Evolutionary conservation across 2,888 invertebrate genomes (phyloP).

Genomic region (Dolichopus griseipennis): DNA sequence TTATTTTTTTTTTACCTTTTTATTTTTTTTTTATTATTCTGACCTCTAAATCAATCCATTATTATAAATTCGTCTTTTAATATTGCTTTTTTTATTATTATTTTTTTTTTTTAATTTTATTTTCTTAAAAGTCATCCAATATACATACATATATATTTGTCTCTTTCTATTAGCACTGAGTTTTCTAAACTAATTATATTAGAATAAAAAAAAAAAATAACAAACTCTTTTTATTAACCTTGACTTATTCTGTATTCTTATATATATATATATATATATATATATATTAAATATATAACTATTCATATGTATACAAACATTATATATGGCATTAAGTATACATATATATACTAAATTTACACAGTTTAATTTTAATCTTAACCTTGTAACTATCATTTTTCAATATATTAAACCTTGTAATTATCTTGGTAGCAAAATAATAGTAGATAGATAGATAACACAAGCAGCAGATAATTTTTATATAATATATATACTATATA

Average conservation of each 20-base stretch:
- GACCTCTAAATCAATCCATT: neutral
- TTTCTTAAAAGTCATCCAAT: no score
- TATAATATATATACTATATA: no score
- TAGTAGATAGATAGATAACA: no score
- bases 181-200: no score
- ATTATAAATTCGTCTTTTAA: no score
- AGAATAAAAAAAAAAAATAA: no score
- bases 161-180: no score
- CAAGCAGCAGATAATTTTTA: no score
- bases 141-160: no score
- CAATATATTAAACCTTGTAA: neutral
- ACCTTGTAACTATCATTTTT: neutral
- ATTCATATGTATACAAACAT: no score
- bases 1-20: neutral
- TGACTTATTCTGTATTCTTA: neutral
- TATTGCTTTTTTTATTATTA: neutral
- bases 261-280: neutral
- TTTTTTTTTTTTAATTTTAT: neutral
- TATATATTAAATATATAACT: no score
- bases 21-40: neutral
- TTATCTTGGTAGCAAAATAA: neutral
- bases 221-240: neutral
- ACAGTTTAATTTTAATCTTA: constrained; percentile 6
- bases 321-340: neutral
- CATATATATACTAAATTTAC: neutral